Percentiles rank a stretch among this genome's conserved stretches.
Conservation (phyloP, 1,140 invertebrate species). For the Euborellia annulipes region DNA sequence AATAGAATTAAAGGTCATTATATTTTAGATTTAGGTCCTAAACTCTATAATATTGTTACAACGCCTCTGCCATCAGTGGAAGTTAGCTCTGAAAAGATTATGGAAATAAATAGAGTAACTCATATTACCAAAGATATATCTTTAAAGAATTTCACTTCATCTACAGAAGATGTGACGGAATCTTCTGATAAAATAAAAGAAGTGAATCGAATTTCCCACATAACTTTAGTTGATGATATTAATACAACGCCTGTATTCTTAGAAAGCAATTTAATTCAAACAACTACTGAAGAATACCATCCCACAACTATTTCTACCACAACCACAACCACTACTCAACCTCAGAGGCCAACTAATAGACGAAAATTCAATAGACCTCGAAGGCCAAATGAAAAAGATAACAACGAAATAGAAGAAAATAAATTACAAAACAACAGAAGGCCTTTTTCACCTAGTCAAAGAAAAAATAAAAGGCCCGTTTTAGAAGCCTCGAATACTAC, state of each 20-base stretch:
- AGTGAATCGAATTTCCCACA: not conserved
- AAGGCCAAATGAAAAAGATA: slow-evolving; percentile 1
- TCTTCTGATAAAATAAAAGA: not conserved
- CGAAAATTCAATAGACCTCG: not conserved
- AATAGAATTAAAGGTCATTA: slow-evolving; percentile 15
- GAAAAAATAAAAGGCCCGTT: no score
- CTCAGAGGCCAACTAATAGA: not conserved
- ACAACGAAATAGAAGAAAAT: not conserved
- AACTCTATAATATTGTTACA: no score
- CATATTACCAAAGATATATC: not conserved
- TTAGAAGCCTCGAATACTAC: no score
- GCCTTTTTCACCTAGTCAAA: no score
- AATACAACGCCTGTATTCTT: no score
- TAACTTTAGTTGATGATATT: not conserved
- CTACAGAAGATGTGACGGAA: no score
- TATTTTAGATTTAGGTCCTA: no score
- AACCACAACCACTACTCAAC: not conserved
- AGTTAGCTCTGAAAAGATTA: slow-evolving; percentile 4
- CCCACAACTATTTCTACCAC: not conserved
- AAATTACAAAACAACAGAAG: no score
- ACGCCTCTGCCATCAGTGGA: no score
- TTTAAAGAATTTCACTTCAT: no score
- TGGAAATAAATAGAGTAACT: slow-evolving; percentile 9
- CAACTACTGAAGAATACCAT: slow-evolving; percentile 1
- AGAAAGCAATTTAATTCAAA: not conserved